These are phyloP conservation scores for Laterallus jamaicensis DNA, from an alignment of 2,113 vertebrate genomes.

Conservation along the genomic window DNA sequence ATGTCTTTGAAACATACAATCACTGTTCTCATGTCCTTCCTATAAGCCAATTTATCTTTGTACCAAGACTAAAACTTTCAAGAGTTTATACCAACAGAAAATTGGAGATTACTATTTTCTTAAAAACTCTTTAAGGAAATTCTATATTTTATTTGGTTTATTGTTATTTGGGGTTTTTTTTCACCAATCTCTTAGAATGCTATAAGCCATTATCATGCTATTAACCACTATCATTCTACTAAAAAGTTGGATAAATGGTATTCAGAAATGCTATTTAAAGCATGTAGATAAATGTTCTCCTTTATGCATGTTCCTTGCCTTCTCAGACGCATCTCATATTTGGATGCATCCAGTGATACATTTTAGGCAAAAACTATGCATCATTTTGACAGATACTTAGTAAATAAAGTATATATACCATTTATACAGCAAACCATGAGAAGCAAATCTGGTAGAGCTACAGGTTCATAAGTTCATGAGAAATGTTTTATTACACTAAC, in stretches of 20 bases:
- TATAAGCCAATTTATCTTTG: neutral
- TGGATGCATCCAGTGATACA: neutral
- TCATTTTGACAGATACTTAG: conserved; percentile 42
- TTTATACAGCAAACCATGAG: conserved; percentile 26
- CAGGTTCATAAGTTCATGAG: conserved; percentile 67
- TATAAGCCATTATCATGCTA: neutral
- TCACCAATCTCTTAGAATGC: neutral
- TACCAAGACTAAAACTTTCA: neutral
- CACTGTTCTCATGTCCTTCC: neutral
- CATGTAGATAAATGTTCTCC: neutral
- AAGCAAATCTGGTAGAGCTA: conserved; percentile 19
- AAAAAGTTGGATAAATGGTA: neutral
- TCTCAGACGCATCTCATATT: neutral
- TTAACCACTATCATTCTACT: neutral
- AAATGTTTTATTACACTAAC: conserved; percentile 59
- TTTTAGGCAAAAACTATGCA: conserved; percentile 15
- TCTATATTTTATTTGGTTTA: neutral
- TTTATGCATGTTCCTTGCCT: neutral
- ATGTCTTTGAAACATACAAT: neutral
- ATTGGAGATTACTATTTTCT: neutral
- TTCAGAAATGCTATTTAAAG: neutral
- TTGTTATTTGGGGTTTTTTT: no score
- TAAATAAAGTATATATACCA: conserved; percentile 2
- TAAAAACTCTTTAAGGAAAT: neutral
- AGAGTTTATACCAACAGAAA: neutral